Percentiles rank a stretch among this genome's conserved stretches.
phyloP scores from a whole-genome alignment of 2,113 vertebrate species.

The Thamnophis sirtalis region DNA sequence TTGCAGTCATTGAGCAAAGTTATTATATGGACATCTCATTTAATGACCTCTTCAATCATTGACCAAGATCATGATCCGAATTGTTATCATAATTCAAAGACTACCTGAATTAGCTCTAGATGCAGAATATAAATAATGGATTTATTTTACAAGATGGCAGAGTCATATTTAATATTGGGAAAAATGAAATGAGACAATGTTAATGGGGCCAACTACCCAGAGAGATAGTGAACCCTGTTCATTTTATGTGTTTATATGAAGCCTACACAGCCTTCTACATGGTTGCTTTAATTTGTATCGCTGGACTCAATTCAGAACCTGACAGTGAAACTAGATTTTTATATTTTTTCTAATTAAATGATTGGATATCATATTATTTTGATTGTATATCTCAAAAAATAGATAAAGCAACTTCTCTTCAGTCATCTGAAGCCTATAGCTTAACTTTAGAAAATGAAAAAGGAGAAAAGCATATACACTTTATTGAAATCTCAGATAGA shows the following conservation, averaged over 20 bases:
- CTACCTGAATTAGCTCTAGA: neutral
- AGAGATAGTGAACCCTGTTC: neutral
- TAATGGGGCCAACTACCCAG: neutral
- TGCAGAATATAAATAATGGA: neutral
- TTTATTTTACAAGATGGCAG: neutral
- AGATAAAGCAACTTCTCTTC: neutral
- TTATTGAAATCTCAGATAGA: neutral
- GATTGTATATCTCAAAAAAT: neutral
- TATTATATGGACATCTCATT: neutral
- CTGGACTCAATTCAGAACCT: neutral
- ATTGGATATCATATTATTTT: neutral
- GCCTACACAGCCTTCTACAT: neutral
- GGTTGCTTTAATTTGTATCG: neutral
- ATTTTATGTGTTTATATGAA: neutral
- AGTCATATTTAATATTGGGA: neutral
- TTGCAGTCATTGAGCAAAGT: neutral
- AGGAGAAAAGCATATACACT: neutral
- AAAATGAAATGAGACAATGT: neutral
- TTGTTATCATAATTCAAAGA: neutral
- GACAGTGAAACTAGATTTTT: neutral
- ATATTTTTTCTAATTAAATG: neutral
- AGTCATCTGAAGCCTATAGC: neutral
- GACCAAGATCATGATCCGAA: neutral
- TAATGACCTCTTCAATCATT: neutral
- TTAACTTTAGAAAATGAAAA: neutral